These are phyloP conservation scores for Pandemis heparana DNA, from an alignment of 2,888 invertebrate genomes.

Conservation along the genomic window DNA sequence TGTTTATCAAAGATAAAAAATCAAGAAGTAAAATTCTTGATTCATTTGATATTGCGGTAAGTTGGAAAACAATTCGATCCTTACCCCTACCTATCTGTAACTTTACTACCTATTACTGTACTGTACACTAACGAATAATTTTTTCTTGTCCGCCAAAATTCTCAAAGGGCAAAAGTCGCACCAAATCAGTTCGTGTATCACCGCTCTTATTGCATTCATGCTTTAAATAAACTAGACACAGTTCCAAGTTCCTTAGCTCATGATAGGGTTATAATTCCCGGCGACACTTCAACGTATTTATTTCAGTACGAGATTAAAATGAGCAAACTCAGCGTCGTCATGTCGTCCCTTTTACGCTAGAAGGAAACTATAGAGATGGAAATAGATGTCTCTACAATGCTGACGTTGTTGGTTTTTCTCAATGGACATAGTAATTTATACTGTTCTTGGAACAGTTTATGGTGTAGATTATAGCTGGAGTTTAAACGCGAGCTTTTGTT, in stretches of 20 bases:
- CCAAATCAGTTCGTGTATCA: background rate
- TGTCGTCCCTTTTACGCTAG: constrained; percentile 15
- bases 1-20: too few species aligned
- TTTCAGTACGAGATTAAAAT: background rate
- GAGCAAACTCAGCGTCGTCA: background rate
- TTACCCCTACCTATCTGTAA: too few species aligned
- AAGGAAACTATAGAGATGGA: background rate
- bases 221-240: constrained; percentile 46
- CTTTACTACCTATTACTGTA: too few species aligned
- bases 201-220: constrained; percentile 39
- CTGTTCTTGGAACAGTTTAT: constrained; percentile 8
- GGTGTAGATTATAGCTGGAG: constrained; percentile 17
- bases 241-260: constrained; percentile 43
- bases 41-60: too few species aligned
- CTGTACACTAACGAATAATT: background rate
- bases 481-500: constrained; percentile 19
- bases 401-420: constrained; percentile 8
- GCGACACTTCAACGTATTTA: constrained; percentile 21
- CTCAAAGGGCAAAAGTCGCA: background rate
- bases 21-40: too few species aligned
- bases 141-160: too few species aligned
- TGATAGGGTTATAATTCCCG: constrained; percentile 40
- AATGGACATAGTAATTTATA: constrained; percentile 10
- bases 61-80: too few species aligned
- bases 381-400: background rate